phyloP scores from a whole-genome alignment of 2,888 invertebrate genomes.

The Augochlorella aurata region DNA sequence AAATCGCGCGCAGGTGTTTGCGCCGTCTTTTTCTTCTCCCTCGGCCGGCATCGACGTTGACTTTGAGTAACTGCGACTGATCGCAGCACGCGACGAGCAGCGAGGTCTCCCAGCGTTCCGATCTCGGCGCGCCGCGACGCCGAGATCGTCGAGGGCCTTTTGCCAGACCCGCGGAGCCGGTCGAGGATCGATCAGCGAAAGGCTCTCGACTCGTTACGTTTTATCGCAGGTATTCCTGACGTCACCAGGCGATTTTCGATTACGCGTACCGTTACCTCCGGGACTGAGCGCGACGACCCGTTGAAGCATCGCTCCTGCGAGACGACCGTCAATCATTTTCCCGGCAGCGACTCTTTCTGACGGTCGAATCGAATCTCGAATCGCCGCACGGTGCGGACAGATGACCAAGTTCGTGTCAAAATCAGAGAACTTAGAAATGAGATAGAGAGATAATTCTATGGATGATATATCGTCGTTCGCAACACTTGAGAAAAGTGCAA shows the following conservation, averaged over 20 bases:
- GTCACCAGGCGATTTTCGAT: conserved; percentile 58
- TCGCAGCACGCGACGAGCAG: conserved; percentile 12
- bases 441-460: too few relatives aligned
- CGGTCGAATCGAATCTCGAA: too few relatives aligned
- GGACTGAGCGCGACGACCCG: conserved; percentile 33
- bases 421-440: too few relatives aligned
- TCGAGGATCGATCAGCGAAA: conserved; percentile 44
- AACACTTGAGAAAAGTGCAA: too few relatives aligned
- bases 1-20: conserved; percentile 46
- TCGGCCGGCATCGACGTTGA: conserved; percentile 28
- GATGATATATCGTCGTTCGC: too few relatives aligned
- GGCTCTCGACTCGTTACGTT: conserved; percentile 53
- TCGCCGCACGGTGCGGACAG: too few relatives aligned
- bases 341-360: not conserved
- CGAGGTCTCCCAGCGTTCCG: conserved; percentile 10
- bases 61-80: conserved; percentile 44
- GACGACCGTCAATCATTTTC: conserved; percentile 23
- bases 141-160: conserved; percentile 16
- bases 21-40: not conserved
- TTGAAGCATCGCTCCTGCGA: conserved; percentile 16
- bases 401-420: too few relatives aligned
- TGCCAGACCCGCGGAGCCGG: not conserved
- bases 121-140: conserved; percentile 25
- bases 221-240: conserved; percentile 51
- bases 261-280: conserved; percentile 47